These are phyloP conservation scores for Babylonia areolata DNA, from an alignment of 1,140 invertebrate species.

Conservation along the genomic window DNA sequence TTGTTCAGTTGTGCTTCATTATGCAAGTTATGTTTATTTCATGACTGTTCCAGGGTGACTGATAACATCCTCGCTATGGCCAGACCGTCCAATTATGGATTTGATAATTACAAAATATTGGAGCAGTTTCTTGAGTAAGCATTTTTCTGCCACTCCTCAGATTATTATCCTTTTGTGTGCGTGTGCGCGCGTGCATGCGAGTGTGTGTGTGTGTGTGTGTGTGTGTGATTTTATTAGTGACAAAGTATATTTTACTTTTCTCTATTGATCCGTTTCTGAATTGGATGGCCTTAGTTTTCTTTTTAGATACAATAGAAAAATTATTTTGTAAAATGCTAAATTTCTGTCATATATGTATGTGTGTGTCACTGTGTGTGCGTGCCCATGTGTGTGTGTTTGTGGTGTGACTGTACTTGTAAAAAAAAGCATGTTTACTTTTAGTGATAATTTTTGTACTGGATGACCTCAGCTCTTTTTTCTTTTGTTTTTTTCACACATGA, in stretches of 20 bases:
- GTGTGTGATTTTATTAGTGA: background rate
- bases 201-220: background rate
- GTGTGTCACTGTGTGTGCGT: background rate
- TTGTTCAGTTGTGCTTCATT: too few species aligned
- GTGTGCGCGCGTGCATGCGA: background rate
- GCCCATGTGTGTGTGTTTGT: background rate
- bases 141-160: background rate
- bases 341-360: too few species aligned
- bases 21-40: too few species aligned
- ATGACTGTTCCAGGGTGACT: slow-evolving; percentile 84
- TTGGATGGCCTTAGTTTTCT: too few species aligned
- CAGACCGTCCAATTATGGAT: slow-evolving; percentile 85
- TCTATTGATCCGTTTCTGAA: too few species aligned
- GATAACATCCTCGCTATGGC: slow-evolving; percentile 92
- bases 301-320: too few species aligned
- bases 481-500: too few species aligned
- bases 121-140: slow-evolving; percentile 86
- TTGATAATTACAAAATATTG: slow-evolving; percentile 85
- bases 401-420: background rate
- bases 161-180: background rate
- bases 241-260: too few species aligned
- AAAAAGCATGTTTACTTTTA: too few species aligned
- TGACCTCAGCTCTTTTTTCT: too few species aligned
- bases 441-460: too few species aligned
- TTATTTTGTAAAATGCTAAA: too few species aligned